phyloP scores from a whole-genome alignment of 2,797 vertebrate species.

The Catharus ustulatus region DNA sequence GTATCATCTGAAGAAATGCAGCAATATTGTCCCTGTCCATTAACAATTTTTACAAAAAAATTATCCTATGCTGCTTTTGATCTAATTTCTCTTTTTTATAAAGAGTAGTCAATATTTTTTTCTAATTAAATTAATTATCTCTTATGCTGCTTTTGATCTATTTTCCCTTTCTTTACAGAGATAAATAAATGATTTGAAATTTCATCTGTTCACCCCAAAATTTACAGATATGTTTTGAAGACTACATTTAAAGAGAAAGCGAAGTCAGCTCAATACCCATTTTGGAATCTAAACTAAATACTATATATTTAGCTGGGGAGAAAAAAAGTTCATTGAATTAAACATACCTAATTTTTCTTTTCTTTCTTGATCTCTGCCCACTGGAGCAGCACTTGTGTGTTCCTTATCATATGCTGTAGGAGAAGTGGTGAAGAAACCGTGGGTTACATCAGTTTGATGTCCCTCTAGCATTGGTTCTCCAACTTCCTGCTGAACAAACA shows the following conservation, averaged over 20 bases:
- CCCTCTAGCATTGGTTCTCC: conserved; percentile 73
- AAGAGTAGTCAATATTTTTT: neutral
- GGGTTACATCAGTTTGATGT: conserved; percentile 66
- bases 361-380: neutral
- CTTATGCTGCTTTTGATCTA: neutral
- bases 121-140: neutral
- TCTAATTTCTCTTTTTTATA: neutral
- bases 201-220: neutral
- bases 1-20: neutral
- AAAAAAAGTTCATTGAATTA: neutral
- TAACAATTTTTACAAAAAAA: neutral
- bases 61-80: neutral
- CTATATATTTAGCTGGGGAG: neutral
- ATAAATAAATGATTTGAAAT: neutral
- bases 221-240: neutral
- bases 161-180: neutral
- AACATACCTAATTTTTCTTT: conserved; percentile 71
- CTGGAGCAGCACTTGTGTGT: neutral
- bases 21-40: neutral
- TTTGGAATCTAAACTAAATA: neutral
- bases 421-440: conserved; percentile 51
- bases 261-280: neutral
- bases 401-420: conserved; percentile 11
- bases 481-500: conserved; percentile 93
- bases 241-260: neutral